Base-by-base conservation (phyloP, 2,113 vertebrate species). In the Salvelinus sp. region DNA sequence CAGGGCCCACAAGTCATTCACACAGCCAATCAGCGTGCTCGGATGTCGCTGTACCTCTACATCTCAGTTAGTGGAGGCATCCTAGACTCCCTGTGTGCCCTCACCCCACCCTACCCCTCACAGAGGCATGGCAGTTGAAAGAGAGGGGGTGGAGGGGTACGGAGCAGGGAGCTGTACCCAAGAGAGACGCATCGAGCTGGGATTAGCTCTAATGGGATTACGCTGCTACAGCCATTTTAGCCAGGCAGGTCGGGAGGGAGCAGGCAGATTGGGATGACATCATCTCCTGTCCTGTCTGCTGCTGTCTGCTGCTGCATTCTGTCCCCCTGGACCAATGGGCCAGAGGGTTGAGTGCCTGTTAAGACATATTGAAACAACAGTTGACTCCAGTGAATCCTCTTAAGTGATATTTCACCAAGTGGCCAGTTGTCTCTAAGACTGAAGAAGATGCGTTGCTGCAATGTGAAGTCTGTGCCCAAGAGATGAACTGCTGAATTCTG, bases 401-500 rank as follows among this genome's bases (percentile, higher is more conserved):
- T 62, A 13, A n/a, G 18, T 62, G 58, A 16, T 62, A 22, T 62
- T 62, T 62, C 58, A 9, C 58, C 13, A 62, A 62, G n/a, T 62
- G n/a, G 6, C 58, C 20, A 62, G 58, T 62, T 22, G 6, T 22
- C 58, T 62, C n/a, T 62, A 13, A 23, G n/a, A 16, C 18, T 22
- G 58, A 7, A 18, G 50, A 18, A 54, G 14, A 54, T 18, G 3
- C 50, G 4, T 54, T 14, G 50, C 50, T 54, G 50, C 50, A 62
- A 62, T 22, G n/a, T 62, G 2, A 62, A 22, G 13, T 22, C 18
- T 62, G 58, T 62, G 6, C 58, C 18, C 4, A 3, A 60, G 73
- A 76, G 79, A 75, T 83, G 83, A 82, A 80, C 79, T 83, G 75
- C 73, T 65, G 77, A 79, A 82, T 66, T 70, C 86, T 74, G 84